Conservation (phyloP, 2,888 invertebrate genomes). For the Phortica magna region DNA sequence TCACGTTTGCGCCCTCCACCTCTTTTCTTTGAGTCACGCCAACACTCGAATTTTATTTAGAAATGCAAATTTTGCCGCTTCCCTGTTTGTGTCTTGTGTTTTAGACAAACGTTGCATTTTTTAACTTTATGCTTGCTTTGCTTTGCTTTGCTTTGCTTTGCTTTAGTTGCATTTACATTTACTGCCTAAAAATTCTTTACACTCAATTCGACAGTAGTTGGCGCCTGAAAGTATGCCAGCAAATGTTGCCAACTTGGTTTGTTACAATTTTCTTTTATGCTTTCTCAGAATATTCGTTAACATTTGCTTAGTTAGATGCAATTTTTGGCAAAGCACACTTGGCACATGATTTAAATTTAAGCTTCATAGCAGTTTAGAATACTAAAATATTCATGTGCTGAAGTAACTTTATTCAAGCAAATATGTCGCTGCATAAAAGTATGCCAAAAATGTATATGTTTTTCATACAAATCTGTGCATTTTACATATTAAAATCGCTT, state of each 20-base stretch:
- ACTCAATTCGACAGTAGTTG: slow-evolving; percentile 61
- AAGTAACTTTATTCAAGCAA: no score
- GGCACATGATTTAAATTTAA: neutral
- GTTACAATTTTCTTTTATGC: neutral
- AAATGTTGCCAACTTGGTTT: slow-evolving; percentile 18
- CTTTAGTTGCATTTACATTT: slow-evolving; percentile 14
- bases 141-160: slow-evolving; percentile 12
- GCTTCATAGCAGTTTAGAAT: neutral
- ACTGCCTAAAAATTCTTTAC: slow-evolving; percentile 65
- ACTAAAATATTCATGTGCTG: no score
- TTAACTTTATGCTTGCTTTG: slow-evolving; percentile 19
- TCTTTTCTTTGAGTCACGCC: slow-evolving; percentile 44
- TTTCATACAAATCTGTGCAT: no score
- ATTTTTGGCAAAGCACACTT: neutral
- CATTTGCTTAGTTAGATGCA: neutral
- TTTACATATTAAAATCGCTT: no score
- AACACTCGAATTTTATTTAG: slow-evolving; percentile 44
- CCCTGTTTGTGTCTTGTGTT: slow-evolving; percentile 53
- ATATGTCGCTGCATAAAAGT: no score
- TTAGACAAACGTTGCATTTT: slow-evolving; percentile 31
- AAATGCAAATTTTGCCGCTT: slow-evolving; percentile 12
- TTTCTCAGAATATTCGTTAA: neutral
- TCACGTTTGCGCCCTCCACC: slow-evolving; percentile 17
- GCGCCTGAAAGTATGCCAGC: slow-evolving; percentile 60
- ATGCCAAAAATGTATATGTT: no score